Evolutionary conservation across 2,797 vertebrate genomes (phyloP), one percentile per base, ranked within the genome.

Genomic region (Aratinga solstitialis): DNA sequence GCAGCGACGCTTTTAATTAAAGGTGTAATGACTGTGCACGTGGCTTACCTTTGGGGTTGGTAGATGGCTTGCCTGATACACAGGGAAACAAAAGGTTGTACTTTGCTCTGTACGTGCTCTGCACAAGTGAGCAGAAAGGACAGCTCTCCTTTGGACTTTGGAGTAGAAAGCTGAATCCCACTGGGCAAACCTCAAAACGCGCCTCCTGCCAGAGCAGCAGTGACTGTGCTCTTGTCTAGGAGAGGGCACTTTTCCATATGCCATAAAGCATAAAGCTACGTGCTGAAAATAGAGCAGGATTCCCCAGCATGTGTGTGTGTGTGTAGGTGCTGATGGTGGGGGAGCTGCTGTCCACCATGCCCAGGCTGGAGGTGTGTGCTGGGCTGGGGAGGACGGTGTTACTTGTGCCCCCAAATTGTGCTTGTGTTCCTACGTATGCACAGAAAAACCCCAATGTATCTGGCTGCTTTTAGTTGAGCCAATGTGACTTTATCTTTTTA

Each of bases 381-480:
- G 36, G 51, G 34, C 36, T 45, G 34, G 16, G 34, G 23, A 51
- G 74, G 61, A 16, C 5, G 23, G 40, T 38, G 2, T 0, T 36
- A 3, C 5, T 47, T 36, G 27, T 38, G 10, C 32, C 47, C 2
- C 9, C 13, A 20, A 77, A 61, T 10, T 32, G 5, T 81, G 23
- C 76, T 47, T 47, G 23, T 40, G 42, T 76, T 84, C 72, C 89
- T 62, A 38, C 9, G 15, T 62, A 17, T 18, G 10, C 62, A 69
- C 59, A 93, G 77, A 43, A 89, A 78, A 87, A 75, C 81, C 13
- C 13, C 13, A 38, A 10, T 4, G 10, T 83, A 53, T 86, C 82
- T 86, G 87, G 9, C 73, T 81, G 32, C 51, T 84, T 83, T 93
- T 84, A 91, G 59, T 20, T 36, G 62, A 91, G 62, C 54, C 19